Evolutionary conservation across 2,888 invertebrate species (phyloP), one percentile per base, ranked within the genome.

Genomic region (Caenorhabditis plicata): DNA sequence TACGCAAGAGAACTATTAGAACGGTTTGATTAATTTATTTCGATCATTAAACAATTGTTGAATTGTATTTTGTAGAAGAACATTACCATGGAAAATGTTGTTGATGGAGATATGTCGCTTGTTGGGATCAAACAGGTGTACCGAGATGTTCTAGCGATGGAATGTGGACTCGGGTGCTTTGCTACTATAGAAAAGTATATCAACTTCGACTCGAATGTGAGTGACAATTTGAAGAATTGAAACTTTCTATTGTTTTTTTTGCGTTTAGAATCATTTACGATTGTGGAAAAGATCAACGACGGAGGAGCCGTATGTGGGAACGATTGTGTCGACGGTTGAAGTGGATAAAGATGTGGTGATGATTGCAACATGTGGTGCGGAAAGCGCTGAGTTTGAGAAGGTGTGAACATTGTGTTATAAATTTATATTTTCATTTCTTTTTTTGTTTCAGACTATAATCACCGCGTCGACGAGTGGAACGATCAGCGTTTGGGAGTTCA

Each of bases 281-380:
- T 65, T 68, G 52, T 68, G 68, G 68, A 39, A 49, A 36, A 15
- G 68, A 13, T 4, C n/a, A 19, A 41, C 15, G n/a, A n/a, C n/a
- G n/a, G n/a, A n/a, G 17, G 43, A 45, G 20, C 42, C 25, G 5
- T 31, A 13, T 20, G 41, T 40, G 9, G 8, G 41, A 2, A 36
- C 17, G 15, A 11, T 64, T 17, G 22, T 54, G 9, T 42, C 62
- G 9, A 39, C 40, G 8, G 29, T 68, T 19, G 23, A 41, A 0
- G 63, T 61, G 5, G 33, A 53, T 7, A 26, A 35, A 1, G 53
- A 64, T 33, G 43, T 43, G 11, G 51, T 55, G 2, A 51, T 61
- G 19, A n/a, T 61, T 15, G 33, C 55, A 2, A 36, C 49, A 22
- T 61, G 61, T 20, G 20, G 33, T 9, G 23, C 7, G 1, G 33